A percentile compares a stretch with the other conserved stretches of the same genome.
Conservation (phyloP, 2,888 invertebrate genomes). For the Glaucopsyche alexis region DNA sequence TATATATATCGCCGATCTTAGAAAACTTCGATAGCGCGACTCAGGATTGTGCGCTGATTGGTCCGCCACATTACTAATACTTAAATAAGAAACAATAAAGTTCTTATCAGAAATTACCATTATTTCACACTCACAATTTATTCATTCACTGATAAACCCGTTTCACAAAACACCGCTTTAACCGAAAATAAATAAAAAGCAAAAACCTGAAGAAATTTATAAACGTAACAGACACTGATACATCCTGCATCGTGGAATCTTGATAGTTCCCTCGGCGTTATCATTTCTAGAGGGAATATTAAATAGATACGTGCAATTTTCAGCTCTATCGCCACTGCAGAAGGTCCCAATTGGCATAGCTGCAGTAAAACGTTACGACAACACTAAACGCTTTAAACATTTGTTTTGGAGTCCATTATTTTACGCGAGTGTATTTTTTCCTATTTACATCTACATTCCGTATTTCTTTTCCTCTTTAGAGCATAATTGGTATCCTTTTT, state of each 20-base stretch:
- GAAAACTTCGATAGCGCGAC: too few species aligned
- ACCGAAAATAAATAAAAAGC: background rate
- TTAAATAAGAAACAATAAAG: background rate
- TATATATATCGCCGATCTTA: too few species aligned
- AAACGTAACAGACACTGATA: slow-evolving; percentile 16
- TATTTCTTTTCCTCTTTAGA: background rate
- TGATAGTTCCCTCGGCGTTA: slow-evolving; percentile 12
- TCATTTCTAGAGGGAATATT: slow-evolving; percentile 6
- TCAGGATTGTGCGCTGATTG: too few species aligned
- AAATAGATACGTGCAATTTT: background rate
- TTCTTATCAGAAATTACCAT: background rate
- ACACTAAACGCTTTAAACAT: slow-evolving; percentile 22
- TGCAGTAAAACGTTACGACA: background rate
- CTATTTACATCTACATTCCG: slow-evolving; percentile 20
- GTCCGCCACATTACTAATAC: too few species aligned
- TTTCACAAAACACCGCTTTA: background rate
- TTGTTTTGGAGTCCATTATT: slow-evolving; percentile 20
- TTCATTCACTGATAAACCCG: background rate
- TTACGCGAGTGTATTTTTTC: slow-evolving; percentile 9
- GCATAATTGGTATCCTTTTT: slow-evolving; percentile 19
- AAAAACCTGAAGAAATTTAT: slow-evolving; percentile 20
- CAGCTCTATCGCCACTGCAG: background rate
- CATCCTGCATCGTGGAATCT: slow-evolving; percentile 9
- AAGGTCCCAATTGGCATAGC: background rate
- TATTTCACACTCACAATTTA: background rate